Evolutionary conservation across 2,888 invertebrate species (phyloP).

Genomic region (Oscheius sp.): DNA sequence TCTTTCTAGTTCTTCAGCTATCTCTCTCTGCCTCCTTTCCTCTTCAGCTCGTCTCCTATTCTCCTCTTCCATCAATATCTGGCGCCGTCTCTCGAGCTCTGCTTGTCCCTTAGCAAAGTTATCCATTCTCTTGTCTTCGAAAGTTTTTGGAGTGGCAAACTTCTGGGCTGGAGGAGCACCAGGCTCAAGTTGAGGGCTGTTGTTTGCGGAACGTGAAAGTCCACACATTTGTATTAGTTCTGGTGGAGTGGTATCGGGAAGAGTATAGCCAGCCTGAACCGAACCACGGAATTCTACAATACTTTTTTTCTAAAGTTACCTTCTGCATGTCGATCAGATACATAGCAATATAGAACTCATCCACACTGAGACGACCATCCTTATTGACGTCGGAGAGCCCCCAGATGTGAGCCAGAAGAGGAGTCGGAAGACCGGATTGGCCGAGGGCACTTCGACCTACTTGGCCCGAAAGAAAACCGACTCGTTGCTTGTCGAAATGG

Average conservation of each 20-base stretch:
- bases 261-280: slow-evolving; percentile 85
- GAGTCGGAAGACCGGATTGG: slow-evolving; percentile 90
- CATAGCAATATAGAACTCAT: slow-evolving; percentile 97
- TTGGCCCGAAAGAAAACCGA: slow-evolving; percentile 64
- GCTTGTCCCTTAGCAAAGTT: slow-evolving; percentile 98
- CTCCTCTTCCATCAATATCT: slow-evolving; percentile 86
- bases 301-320: slow-evolving; percentile 39
- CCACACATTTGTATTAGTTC: slow-evolving; percentile 73
- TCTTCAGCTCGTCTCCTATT: slow-evolving; percentile 77
- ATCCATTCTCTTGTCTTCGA: slow-evolving; percentile 95
- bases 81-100: slow-evolving; percentile 89
- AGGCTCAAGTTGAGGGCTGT: slow-evolving; percentile 47
- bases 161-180: slow-evolving; percentile 68
- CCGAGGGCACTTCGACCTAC: slow-evolving; percentile 81
- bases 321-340: slow-evolving; percentile 84
- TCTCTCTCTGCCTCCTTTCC: slow-evolving; percentile 81
- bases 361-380: slow-evolving; percentile 92
- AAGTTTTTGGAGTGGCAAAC: slow-evolving; percentile 61
- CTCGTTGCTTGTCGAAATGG: slow-evolving; percentile 64
- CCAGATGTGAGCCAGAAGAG: slow-evolving; percentile 94
- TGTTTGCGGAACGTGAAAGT: slow-evolving; percentile 50
- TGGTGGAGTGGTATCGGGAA: slow-evolving; percentile 88
- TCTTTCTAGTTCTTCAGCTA: slow-evolving; percentile 87
- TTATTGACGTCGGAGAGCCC: slow-evolving; percentile 88
- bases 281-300: too few relatives aligned